Evolutionary conservation across 2,797 vertebrate genomes (phyloP).

Genomic region (Gallinago solitaria): DNA sequence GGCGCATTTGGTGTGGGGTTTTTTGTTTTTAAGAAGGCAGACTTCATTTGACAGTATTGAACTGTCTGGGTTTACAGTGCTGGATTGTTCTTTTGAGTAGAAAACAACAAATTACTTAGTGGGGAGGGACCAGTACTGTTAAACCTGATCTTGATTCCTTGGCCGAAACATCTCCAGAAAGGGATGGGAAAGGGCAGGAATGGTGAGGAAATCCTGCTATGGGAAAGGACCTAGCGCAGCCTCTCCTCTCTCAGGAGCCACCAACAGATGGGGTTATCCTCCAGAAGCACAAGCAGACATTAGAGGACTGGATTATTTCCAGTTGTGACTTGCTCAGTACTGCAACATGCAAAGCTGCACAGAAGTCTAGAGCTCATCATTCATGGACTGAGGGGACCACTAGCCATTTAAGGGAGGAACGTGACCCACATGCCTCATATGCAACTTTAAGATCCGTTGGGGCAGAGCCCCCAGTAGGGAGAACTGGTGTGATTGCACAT

Average conservation of each 20-base stretch:
- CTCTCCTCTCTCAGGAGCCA: background rate
- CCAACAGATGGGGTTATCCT: background rate
- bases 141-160: background rate
- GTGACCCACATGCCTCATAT: rapidly evolving
- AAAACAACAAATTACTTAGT: background rate
- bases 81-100: background rate
- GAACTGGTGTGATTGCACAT: background rate
- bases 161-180: background rate
- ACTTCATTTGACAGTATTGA: background rate
- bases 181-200: background rate
- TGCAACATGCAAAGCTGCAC: background rate
- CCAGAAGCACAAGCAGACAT: background rate
- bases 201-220: background rate
- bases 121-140: background rate
- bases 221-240: background rate
- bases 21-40: background rate
- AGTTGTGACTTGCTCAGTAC: background rate
- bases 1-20: too few species aligned
- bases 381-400: background rate
- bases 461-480: background rate
- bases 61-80: background rate
- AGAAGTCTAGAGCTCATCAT: background rate
- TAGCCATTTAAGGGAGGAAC: background rate
- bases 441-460: rapidly evolving
- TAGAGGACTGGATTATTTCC: background rate